Conservation (phyloP, 2,113 vertebrate genomes). For the Cyanoramphus novaezelandiae region DNA sequence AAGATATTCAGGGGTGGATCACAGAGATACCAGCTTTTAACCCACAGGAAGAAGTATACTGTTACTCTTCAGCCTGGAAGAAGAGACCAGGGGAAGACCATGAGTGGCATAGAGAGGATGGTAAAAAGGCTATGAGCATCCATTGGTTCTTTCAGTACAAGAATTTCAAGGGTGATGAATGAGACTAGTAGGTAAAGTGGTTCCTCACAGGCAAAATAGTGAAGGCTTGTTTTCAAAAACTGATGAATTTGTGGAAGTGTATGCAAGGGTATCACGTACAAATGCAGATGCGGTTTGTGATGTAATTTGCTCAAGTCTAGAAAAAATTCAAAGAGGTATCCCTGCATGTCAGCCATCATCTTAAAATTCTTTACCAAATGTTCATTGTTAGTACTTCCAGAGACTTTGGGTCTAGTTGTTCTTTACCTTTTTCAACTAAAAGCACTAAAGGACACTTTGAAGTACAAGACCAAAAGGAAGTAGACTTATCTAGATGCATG, state of each 20-base stretch:
- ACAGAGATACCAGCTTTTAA: not conserved
- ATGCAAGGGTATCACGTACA: not conserved
- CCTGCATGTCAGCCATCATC: not conserved
- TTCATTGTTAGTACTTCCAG: not conserved
- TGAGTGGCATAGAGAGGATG: not conserved
- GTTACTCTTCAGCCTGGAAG: not conserved
- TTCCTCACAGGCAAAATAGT: not conserved
- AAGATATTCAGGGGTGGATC: not conserved
- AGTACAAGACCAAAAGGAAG: not conserved
- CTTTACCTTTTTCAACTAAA: not conserved
- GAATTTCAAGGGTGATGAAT: not conserved
- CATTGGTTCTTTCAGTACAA: not conserved
- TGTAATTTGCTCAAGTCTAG: not conserved
- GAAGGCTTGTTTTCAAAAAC: not conserved
- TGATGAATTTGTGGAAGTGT: not conserved
- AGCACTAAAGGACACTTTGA: not conserved
- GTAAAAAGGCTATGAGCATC: not conserved
- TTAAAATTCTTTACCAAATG: not conserved
- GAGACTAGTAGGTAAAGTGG: not conserved
- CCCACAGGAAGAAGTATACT: not conserved
- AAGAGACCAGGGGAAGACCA: not conserved
- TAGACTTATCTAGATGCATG: not conserved
- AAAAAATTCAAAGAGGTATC: not conserved
- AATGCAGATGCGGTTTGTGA: not conserved
- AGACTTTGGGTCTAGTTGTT: not conserved